A percentile compares a stretch with the other conserved stretches of the same genome.
These are phyloP conservation scores for Hemitrygon akajei DNA, from an alignment of 2,797 vertebrate species.

Conservation along the genomic window DNA sequence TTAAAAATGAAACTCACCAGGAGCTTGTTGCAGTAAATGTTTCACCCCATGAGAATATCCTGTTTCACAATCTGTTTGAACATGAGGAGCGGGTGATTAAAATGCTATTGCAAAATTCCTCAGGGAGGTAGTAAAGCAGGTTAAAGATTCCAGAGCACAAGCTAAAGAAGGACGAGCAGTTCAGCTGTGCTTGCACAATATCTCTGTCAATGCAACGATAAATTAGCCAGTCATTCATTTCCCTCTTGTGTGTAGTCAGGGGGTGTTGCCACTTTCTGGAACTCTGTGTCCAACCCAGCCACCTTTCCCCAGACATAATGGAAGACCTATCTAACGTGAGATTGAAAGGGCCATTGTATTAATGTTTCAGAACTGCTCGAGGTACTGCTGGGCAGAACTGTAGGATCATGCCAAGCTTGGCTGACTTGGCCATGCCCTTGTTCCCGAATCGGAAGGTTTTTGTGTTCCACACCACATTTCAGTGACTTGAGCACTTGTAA, in stretches of 20 bases:
- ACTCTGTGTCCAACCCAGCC: not conserved
- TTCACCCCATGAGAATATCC: conserved; percentile 26
- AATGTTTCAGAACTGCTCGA: no score
- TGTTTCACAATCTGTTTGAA: conserved; percentile 22
- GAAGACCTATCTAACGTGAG: no score
- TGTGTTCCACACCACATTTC: no score
- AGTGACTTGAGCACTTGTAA: no score
- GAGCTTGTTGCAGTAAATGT: conserved; percentile 21
- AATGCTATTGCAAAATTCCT: not conserved
- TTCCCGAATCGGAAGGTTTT: no score
- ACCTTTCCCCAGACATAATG: no score
- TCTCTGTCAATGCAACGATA: not conserved
- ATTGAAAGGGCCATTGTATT: no score
- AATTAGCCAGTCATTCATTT: not conserved
- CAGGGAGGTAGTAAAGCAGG: not conserved
- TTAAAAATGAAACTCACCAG: conserved; percentile 26
- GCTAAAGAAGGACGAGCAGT: not conserved
- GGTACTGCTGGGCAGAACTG: no score
- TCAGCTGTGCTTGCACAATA: no score
- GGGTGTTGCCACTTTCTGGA: not conserved
- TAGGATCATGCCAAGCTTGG: no score
- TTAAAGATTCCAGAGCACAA: not conserved
- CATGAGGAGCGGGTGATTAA: conserved; percentile 11
- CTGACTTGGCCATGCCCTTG: no score
- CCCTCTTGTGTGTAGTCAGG: not conserved